phyloP scores from a whole-genome alignment of 2,888 invertebrate genomes.

The Caenorhabditis drosophilae region DNA sequence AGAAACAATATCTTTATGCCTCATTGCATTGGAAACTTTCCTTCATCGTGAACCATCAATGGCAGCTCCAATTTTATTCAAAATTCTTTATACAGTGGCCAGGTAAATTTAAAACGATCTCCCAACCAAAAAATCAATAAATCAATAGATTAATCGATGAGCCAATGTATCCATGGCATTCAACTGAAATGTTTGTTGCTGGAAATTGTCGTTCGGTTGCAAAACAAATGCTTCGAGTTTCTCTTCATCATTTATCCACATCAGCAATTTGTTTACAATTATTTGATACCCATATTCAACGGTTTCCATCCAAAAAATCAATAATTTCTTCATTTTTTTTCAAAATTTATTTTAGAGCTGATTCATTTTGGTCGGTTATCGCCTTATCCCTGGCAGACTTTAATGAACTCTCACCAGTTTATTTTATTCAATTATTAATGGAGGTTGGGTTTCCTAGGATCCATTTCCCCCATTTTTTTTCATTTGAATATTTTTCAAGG shows the following conservation, averaged over 20 bases:
- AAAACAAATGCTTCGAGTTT: constrained; percentile 93
- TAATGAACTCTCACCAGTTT: constrained; percentile 90
- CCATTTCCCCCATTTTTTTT: constrained; percentile 91
- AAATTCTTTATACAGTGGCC: constrained; percentile 85
- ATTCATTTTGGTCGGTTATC: constrained; percentile 86
- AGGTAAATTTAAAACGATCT: constrained; percentile 74
- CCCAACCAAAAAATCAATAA: not conserved
- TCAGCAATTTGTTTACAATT: constrained; percentile 95
- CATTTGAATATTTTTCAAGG: constrained; percentile 85
- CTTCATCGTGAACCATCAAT: constrained; percentile 90
- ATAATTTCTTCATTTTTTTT: too few species aligned
- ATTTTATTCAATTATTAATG: constrained; percentile 87
- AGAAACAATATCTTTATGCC: constrained; percentile 83
- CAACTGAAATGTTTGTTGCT: constrained; percentile 78
- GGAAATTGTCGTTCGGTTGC: constrained; percentile 94
- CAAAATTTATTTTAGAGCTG: constrained; percentile 49
- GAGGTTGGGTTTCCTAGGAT: too few species aligned
- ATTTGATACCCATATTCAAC: constrained; percentile 59
- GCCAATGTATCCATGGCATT: constrained; percentile 68
- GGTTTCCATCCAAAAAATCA: too few species aligned
- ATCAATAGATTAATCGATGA: constrained; percentile 59
- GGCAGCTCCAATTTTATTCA: constrained; percentile 91
- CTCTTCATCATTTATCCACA: constrained; percentile 89
- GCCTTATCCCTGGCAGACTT: constrained; percentile 92
- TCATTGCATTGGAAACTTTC: constrained; percentile 91